Conservation (phyloP, 2,113 vertebrate genomes). For the Sceloporus undulatus region DNA sequence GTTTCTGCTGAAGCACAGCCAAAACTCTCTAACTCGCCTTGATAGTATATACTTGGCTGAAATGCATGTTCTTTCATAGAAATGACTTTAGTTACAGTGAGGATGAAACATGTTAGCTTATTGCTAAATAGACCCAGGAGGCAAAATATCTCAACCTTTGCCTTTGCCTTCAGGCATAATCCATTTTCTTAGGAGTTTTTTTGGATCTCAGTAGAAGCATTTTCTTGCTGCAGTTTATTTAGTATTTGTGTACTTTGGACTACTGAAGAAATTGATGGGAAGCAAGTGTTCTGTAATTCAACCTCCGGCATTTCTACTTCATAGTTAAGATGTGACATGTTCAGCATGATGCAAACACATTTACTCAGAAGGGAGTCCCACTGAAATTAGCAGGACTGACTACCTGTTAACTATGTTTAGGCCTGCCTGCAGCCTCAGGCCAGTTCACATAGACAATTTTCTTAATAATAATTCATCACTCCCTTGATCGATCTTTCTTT, state of each 20-base stretch:
- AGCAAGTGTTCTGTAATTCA: not conserved
- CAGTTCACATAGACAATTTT: too few relatives aligned
- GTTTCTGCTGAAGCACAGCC: conserved; percentile 42
- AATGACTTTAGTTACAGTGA: not conserved
- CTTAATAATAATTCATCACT: not conserved
- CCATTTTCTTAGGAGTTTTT: not conserved
- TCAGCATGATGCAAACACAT: not conserved
- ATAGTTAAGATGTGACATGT: not conserved
- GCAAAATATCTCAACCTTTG: not conserved
- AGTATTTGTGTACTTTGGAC: not conserved
- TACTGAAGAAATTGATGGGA: not conserved
- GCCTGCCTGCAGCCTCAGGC: not conserved
- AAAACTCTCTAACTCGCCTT: conserved; percentile 31
- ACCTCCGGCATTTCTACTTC: not conserved
- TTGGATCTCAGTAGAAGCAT: not conserved
- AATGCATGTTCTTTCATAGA: conserved; percentile 31
- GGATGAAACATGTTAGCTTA: not conserved
- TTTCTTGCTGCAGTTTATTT: not conserved
- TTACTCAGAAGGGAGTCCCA: not conserved
- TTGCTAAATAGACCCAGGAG: conserved; percentile 29
- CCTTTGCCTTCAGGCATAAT: not conserved
- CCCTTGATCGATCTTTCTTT: too few relatives aligned
- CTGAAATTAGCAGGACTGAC: not conserved
- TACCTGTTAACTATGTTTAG: not conserved
- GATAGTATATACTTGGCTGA: conserved; percentile 19